Evolutionary conservation across 1,140 invertebrate genomes (phyloP).

Genomic region (Procambarus clarkii): DNA sequence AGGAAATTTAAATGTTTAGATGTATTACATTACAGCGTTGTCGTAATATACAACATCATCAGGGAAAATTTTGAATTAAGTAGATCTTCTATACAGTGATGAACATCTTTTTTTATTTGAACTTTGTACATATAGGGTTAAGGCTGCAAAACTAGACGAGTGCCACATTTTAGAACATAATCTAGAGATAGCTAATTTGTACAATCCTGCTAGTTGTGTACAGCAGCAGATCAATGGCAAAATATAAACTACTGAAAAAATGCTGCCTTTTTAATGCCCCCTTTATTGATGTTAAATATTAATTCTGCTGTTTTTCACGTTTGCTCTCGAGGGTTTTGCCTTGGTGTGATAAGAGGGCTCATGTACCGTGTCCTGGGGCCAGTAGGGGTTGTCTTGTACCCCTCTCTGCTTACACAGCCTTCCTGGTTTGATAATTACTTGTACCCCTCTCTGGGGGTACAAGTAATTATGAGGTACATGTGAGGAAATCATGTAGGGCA

Average conservation of each 20-base stretch:
- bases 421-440: too few relatives aligned
- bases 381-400: too few relatives aligned
- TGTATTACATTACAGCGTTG: constrained; percentile 70
- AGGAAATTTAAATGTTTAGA: constrained; percentile 71
- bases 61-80: constrained; percentile 72
- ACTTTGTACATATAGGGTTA: constrained; percentile 72
- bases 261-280: constrained; percentile 8
- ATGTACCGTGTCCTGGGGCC: too few relatives aligned
- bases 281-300: background rate
- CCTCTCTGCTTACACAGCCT: too few relatives aligned
- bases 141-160: constrained; percentile 72
- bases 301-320: constrained; percentile 13
- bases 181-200: constrained; percentile 72
- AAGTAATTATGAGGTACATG: too few relatives aligned
- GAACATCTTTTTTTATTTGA: constrained; percentile 72
- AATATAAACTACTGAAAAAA: constrained; percentile 69
- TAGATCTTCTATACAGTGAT: constrained; percentile 71
- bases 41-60: constrained; percentile 72
- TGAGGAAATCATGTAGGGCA: too few relatives aligned
- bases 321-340: constrained; percentile 25
- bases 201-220: constrained; percentile 72
- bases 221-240: constrained; percentile 71
- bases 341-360: background rate
- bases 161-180: constrained; percentile 72
- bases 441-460: too few relatives aligned